A percentile compares a stretch with the other conserved stretches of the same genome.
Conservation (phyloP, 2,113 vertebrate species). For the Xenus cinereus region DNA sequence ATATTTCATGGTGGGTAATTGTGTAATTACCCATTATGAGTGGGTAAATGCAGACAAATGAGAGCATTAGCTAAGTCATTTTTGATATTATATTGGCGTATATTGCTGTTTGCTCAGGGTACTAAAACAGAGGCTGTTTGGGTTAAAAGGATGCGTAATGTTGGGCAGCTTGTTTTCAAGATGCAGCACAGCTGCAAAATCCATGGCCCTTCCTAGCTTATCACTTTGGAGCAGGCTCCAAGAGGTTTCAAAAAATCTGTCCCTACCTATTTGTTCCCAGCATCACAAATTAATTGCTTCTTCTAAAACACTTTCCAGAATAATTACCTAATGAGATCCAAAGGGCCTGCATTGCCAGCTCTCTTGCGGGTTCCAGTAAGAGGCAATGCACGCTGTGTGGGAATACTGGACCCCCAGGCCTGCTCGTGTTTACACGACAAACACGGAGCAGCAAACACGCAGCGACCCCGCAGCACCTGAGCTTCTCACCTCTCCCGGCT, state of each 20-base stretch:
- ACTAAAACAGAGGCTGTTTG: neutral
- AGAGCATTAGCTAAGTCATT: conserved; percentile 13
- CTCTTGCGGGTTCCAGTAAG: neutral
- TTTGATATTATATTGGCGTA: neutral
- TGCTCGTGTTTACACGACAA: neutral
- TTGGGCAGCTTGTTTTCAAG: neutral
- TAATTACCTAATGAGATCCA: conserved; percentile 7
- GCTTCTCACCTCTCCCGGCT: neutral
- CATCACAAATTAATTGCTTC: neutral
- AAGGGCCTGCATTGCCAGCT: neutral
- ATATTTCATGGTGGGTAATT: conserved; percentile 32
- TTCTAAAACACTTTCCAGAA: conserved; percentile 13
- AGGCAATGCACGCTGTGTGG: neutral
- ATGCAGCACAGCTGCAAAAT: neutral
- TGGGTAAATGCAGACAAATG: conserved; percentile 35
- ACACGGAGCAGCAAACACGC: neutral
- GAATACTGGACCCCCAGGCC: neutral
- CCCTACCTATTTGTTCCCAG: conserved; percentile 12
- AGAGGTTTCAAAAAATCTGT: neutral
- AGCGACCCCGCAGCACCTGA: no score
- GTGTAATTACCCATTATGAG: conserved; percentile 22
- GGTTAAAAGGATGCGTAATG: neutral
- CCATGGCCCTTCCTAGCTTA: neutral
- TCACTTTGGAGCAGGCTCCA: neutral
- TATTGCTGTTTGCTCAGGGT: neutral